These are phyloP conservation scores for Syrphus vitripennis DNA, from an alignment of 2,888 invertebrate genomes.

Conservation along the genomic window DNA sequence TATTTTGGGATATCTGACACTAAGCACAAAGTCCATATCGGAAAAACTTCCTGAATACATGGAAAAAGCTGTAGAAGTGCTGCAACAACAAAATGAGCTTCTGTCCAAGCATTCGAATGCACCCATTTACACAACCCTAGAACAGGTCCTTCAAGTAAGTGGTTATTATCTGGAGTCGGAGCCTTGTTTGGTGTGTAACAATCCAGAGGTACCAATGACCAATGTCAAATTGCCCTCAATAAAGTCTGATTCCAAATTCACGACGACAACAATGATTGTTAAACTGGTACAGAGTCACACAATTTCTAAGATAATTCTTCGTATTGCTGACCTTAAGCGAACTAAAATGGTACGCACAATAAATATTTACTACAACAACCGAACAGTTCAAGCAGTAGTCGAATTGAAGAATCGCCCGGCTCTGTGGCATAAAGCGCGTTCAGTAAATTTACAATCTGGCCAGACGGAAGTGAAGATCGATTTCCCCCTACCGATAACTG, in stretches of 20 bases:
- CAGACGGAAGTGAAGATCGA: conserved; percentile 98
- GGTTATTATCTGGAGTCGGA: conserved; percentile 98
- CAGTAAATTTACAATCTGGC: conserved; percentile 92
- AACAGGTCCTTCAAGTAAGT: conserved; percentile 96
- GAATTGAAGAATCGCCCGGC: conserved; percentile 98
- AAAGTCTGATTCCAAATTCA: conserved; percentile 98
- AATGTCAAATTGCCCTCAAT: conserved; percentile 96
- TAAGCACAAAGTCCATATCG: conserved; percentile 89
- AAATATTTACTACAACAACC: conserved; percentile 98
- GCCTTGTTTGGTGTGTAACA: conserved; percentile 98
- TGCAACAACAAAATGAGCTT: conserved; percentile 94
- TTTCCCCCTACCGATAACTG: conserved; percentile 97
- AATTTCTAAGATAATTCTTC: conserved; percentile 95
- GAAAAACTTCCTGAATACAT: conserved; percentile 89
- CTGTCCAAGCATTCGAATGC: conserved; percentile 96
- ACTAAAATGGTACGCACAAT: conserved; percentile 98
- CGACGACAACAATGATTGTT: conserved; percentile 98
- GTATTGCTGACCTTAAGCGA: conserved; percentile 96
- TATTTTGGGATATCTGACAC: conserved; percentile 95
- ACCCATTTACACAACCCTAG: conserved; percentile 93
- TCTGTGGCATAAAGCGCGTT: conserved; percentile 98
- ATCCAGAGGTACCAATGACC: conserved; percentile 96
- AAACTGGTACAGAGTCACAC: conserved; percentile 97
- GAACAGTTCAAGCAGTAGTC: conserved; percentile 97
- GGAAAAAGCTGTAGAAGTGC: conserved; percentile 91